Evolutionary conservation across 2,113 vertebrate genomes (phyloP).

Genomic region (Irena cyanogastra): DNA sequence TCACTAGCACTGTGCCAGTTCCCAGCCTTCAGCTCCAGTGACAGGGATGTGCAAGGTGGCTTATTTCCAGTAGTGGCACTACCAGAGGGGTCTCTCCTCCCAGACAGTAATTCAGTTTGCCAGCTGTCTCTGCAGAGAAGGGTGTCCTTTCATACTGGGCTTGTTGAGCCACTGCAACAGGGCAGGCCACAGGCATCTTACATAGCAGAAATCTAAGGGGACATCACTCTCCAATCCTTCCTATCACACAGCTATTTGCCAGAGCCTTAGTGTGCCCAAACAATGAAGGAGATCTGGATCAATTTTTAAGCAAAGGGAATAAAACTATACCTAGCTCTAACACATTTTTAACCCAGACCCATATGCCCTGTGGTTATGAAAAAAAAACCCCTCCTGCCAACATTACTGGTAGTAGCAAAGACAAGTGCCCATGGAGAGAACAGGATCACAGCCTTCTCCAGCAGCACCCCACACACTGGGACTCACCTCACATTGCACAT

Average conservation of each 20-base stretch:
- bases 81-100: background rate
- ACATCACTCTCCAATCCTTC: background rate
- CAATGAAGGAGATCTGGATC: background rate
- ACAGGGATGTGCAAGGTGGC: accelerated
- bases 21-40: background rate
- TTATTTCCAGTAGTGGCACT: background rate
- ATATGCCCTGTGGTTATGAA: background rate
- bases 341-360: background rate
- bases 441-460: background rate
- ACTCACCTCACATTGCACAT: background rate
- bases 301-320: background rate
- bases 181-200: background rate
- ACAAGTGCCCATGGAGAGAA: background rate
- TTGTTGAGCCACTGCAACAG: background rate
- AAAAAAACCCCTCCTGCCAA: background rate
- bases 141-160: background rate
- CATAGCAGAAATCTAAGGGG: background rate
- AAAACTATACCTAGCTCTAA: background rate
- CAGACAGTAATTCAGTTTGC: background rate
- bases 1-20: background rate
- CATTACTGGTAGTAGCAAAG: background rate
- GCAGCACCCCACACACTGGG: background rate
- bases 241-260: background rate
- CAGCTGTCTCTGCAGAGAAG: background rate
- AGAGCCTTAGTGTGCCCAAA: background rate